Evolutionary conservation across 2,113 vertebrate genomes (phyloP).

Genomic region (Lepidothrix coronata): DNA sequence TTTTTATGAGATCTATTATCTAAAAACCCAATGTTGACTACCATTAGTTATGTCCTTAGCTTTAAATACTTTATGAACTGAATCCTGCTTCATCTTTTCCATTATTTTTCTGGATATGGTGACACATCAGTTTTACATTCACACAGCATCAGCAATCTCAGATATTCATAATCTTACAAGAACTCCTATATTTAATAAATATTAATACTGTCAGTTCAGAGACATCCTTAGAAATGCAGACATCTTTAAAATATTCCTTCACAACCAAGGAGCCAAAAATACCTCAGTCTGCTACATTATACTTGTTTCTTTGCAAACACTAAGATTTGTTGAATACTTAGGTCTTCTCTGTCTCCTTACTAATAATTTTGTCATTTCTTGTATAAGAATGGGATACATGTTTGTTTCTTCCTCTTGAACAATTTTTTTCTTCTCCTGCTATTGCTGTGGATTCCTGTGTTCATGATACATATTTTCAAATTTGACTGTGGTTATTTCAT

Average conservation of each 20-base stretch:
- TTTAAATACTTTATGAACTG: background rate
- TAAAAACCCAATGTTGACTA: background rate
- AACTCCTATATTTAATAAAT: background rate
- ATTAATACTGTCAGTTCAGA: background rate
- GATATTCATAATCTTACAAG: background rate
- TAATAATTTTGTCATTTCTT: background rate
- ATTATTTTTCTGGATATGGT: background rate
- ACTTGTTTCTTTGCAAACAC: background rate
- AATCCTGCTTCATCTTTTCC: background rate
- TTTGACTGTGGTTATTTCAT: background rate
- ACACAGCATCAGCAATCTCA: background rate
- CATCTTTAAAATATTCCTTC: background rate
- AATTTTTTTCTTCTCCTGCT: background rate
- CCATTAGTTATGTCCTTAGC: background rate
- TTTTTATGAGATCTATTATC: background rate
- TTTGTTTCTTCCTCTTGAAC: background rate
- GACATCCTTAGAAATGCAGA: background rate
- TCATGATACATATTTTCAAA: background rate
- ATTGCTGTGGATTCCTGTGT: background rate
- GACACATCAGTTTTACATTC: background rate
- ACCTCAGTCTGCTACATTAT: background rate
- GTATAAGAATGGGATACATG: background rate
- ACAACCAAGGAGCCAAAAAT: background rate
- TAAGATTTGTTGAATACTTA: background rate
- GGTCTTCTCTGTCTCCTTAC: background rate